Conservation (phyloP, 2,797 vertebrate genomes). For the Pseudopleuronectes americanus region DNA sequence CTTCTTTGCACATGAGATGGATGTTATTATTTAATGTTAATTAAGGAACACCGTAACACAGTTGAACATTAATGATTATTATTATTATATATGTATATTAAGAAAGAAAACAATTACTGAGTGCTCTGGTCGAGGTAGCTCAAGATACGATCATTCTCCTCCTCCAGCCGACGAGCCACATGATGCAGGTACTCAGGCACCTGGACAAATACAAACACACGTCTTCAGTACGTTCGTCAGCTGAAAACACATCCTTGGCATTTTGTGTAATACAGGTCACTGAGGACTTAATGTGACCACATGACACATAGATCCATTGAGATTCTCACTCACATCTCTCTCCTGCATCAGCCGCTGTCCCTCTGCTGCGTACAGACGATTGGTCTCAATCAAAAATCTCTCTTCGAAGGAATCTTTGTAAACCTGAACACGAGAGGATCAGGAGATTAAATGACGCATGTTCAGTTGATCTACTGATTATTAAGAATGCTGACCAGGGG, state of each 20-base stretch:
- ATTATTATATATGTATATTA: too few relatives aligned
- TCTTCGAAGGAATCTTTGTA: conserved; percentile 99
- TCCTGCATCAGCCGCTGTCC: conserved; percentile 99
- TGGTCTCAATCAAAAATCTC: conserved; percentile 95
- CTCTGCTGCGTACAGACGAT: conserved; percentile 95
- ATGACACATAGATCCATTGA: not conserved
- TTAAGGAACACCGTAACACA: too few relatives aligned
- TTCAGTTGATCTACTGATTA: too few relatives aligned
- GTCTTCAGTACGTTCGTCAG: not conserved
- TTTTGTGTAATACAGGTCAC: not conserved
- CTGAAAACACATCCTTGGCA: not conserved
- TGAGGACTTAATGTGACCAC: not conserved
- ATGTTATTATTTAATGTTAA: not conserved
- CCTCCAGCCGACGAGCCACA: conserved; percentile 96
- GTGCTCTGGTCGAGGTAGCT: conserved; percentile 99
- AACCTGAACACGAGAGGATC: conserved; percentile 81
- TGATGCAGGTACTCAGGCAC: conserved; percentile 99
- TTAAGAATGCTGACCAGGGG: not conserved
- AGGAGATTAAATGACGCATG: not conserved
- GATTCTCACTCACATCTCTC: conserved; percentile 88
- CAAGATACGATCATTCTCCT: conserved; percentile 97
- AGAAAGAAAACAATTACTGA: conserved; percentile 82
- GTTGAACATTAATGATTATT: too few relatives aligned
- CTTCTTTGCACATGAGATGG: not conserved
- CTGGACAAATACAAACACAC: conserved; percentile 76